A percentile compares a stretch with the other conserved stretches of the same genome.
Evolutionary conservation across 2,797 vertebrate species (phyloP).

Genomic region (Cossypha heuglini): DNA sequence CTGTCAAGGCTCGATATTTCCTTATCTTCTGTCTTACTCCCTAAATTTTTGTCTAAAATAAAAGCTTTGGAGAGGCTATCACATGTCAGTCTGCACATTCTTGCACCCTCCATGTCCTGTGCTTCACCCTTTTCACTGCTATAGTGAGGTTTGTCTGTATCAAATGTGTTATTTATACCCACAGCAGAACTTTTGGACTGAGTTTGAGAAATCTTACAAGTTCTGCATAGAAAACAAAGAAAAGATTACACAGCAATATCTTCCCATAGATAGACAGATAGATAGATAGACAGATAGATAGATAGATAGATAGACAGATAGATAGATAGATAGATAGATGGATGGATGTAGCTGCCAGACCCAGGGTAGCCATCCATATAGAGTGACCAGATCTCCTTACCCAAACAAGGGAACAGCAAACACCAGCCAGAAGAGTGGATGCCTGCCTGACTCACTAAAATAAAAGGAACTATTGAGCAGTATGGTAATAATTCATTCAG

Average conservation of each 20-base stretch:
- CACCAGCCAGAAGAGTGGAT: not conserved
- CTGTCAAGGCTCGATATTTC: not conserved
- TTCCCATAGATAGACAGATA: not conserved
- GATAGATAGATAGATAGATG: not conserved
- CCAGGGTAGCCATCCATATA: not conserved
- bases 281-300: not conserved
- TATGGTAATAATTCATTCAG: not conserved
- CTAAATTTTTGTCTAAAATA: not conserved
- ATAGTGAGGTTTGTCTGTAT: not conserved
- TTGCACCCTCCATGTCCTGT: not conserved
- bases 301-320: too few species aligned
- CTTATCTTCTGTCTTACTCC: not conserved
- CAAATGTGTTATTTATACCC: not conserved
- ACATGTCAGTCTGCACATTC: not conserved
- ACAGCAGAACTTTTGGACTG: not conserved
- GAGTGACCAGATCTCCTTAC: not conserved
- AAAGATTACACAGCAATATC: not conserved
- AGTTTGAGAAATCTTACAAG: not conserved
- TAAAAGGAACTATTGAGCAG: not conserved
- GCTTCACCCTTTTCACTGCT: not conserved
- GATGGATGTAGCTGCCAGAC: not conserved
- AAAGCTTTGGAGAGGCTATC: not conserved
- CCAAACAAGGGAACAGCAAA: not conserved
- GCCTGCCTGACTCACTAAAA: not conserved
- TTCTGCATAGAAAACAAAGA: not conserved